Base-by-base conservation (phyloP, 2,797 vertebrate species). In the Nannoperca obscura region DNA sequence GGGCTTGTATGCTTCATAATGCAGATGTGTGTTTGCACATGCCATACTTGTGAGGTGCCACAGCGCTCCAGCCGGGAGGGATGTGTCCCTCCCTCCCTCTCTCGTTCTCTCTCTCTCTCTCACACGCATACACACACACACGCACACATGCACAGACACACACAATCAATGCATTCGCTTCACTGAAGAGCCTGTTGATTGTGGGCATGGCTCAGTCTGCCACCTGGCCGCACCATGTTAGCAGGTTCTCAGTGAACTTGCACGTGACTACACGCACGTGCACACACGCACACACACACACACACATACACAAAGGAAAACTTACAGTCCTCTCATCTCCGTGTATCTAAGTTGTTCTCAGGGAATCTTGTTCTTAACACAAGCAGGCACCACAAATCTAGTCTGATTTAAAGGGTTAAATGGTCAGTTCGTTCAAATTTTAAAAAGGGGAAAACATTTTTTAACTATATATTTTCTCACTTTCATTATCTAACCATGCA, bases 111-210 rank as follows among this genome's bases (percentile, higher is more conserved):
- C 24, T 27, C 17, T 32, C 22, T 30, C 34, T 42, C 69, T 55
- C 19, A 49, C 53, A 65, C 42, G 50, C 54, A 40, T 30, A 53
- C 60, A 44, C 30, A 62, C 65, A 53, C 52, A 20, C 22, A 49
- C 64, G 61, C 74, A 62, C 71, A 57, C 72, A 49, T 50, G 46
- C 53, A 54, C 46, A 46, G 17, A 49, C 12, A 57, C 44, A 44
- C 30, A 60, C 49, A 36, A 54, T 60, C 52, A 69, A 69, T 82
- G 74, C 82, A 77, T 74, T 59, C 57, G 36, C 74, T 76, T 78
- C 63, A 77, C n/a, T 49, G 62, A 74, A 75, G 78, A 85, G 82
- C 88, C 85, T 89, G 87, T 91, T 89, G 87, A 88, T 85, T 85
- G 49, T 40, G 83, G 75, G 83, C 69, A 80, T 38, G 71, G 73